Evolutionary conservation across 2,797 vertebrate species (phyloP).

Genomic region (Girardinus metallicus): DNA sequence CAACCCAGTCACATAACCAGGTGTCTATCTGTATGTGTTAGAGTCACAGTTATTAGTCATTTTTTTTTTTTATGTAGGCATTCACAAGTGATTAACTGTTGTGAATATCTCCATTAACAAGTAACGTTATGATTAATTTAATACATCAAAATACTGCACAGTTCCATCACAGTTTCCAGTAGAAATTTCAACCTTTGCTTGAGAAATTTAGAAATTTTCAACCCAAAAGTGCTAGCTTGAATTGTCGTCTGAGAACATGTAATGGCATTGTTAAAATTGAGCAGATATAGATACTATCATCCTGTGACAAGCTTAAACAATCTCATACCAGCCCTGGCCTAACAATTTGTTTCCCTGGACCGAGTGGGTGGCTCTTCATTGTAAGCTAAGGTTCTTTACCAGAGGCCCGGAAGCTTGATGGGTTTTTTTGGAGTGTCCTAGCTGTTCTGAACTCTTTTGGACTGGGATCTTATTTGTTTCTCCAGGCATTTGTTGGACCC

Average conservation of each 20-base stretch:
- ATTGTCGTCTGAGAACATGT: neutral
- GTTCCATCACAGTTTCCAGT: neutral
- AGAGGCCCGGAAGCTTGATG: too few species aligned
- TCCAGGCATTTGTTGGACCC: too few species aligned
- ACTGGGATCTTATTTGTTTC: too few species aligned
- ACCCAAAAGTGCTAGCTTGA: neutral
- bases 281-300: neutral
- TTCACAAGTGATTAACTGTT: constrained; percentile 2
- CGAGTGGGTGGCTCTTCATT: too few species aligned
- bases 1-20: constrained; percentile 6
- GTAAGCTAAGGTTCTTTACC: too few species aligned
- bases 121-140: neutral
- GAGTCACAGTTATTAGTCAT: neutral
- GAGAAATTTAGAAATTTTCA: neutral
- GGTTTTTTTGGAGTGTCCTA: too few species aligned
- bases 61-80: neutral
- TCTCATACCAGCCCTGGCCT: neutral
- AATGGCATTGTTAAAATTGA: neutral
- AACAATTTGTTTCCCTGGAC: neutral
- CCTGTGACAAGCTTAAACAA: neutral
- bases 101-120: neutral
- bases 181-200: neutral
- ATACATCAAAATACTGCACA: neutral
- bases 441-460: too few species aligned
- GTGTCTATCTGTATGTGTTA: constrained; percentile 11